phyloP scores from a whole-genome alignment of 2,113 vertebrate species.

The Oryzias celebensis region DNA sequence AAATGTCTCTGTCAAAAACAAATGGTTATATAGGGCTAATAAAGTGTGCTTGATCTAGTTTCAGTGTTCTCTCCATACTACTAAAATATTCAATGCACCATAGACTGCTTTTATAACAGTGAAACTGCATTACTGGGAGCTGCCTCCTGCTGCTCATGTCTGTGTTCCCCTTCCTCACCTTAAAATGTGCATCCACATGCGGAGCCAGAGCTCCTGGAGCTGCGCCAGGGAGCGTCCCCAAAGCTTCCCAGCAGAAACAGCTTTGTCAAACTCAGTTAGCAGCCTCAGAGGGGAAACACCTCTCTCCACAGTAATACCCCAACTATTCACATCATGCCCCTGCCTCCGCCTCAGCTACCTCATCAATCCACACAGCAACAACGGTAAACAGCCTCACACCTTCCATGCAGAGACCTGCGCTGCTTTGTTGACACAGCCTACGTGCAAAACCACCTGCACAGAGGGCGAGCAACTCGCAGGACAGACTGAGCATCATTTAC shows the following conservation, averaged over 20 bases:
- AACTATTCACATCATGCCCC: slow-evolving; percentile 68
- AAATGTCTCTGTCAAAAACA: slow-evolving; percentile 1
- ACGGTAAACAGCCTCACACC: slow-evolving; percentile 74
- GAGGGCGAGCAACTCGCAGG: slow-evolving; percentile 51
- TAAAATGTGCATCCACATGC: slow-evolving; percentile 45
- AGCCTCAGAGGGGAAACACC: slow-evolving; percentile 58
- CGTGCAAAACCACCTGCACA: slow-evolving; percentile 50
- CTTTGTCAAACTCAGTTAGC: slow-evolving; percentile 76
- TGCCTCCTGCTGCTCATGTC: slow-evolving; percentile 18
- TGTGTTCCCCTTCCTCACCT: slow-evolving; percentile 48
- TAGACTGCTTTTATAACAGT: slow-evolving; percentile 8
- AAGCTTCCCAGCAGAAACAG: slow-evolving; percentile 66
- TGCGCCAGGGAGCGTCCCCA: slow-evolving; percentile 51
- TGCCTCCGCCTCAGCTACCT: slow-evolving; percentile 56
- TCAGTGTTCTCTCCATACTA: background rate
- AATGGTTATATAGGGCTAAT: background rate
- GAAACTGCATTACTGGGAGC: slow-evolving; percentile 25
- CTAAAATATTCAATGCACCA: slow-evolving; percentile 21
- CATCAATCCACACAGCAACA: slow-evolving; percentile 72
- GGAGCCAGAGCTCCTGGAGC: slow-evolving; percentile 54
- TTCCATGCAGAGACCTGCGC: slow-evolving; percentile 60
- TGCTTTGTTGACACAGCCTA: slow-evolving; percentile 65
- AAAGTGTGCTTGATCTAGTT: slow-evolving; percentile 2
- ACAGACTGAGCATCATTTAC: slow-evolving; percentile 72
- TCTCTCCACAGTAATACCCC: slow-evolving; percentile 65